These are phyloP conservation scores for Clarias batrachus DNA, from an alignment of 2,113 vertebrate species.

Conservation along the genomic window DNA sequence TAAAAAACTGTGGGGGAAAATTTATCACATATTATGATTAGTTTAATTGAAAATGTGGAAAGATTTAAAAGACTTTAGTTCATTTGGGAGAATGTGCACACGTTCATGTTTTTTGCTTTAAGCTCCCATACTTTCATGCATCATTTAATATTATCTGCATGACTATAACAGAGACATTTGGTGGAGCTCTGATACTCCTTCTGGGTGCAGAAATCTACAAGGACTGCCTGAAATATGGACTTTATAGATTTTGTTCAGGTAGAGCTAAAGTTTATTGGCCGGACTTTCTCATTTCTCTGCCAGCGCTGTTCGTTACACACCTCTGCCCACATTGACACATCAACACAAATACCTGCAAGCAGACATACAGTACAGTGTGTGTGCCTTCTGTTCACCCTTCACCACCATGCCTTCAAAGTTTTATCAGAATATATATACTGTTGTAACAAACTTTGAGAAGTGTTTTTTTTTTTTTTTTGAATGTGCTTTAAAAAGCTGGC, in stretches of 20 bases:
- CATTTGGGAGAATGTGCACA: background rate
- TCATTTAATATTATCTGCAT: conserved; percentile 16
- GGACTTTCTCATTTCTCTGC: background rate
- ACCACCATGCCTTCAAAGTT: background rate
- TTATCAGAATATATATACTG: background rate
- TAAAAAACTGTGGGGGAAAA: background rate
- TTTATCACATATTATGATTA: background rate
- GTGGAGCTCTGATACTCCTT: background rate
- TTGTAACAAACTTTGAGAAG: background rate
- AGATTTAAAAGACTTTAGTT: background rate
- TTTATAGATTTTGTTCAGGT: background rate
- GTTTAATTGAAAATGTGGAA: conserved; percentile 3
- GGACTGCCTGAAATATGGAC: background rate
- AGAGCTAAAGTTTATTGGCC: background rate
- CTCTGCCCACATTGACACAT: conserved; percentile 17
- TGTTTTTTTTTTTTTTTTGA: background rate
- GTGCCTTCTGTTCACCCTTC: background rate
- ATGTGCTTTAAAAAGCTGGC: conserved; percentile 8
- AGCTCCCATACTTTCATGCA: background rate
- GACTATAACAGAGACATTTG: background rate
- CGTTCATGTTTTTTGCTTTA: background rate
- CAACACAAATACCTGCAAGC: background rate
- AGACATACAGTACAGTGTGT: conserved; percentile 2
- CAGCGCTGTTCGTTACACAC: background rate
- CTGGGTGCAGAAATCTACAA: background rate